Percentiles rank a stretch among this genome's conserved stretches.
phyloP scores from a whole-genome alignment of 53 echinoderm and acorn worm species.

The Glandiceps talaboti region DNA sequence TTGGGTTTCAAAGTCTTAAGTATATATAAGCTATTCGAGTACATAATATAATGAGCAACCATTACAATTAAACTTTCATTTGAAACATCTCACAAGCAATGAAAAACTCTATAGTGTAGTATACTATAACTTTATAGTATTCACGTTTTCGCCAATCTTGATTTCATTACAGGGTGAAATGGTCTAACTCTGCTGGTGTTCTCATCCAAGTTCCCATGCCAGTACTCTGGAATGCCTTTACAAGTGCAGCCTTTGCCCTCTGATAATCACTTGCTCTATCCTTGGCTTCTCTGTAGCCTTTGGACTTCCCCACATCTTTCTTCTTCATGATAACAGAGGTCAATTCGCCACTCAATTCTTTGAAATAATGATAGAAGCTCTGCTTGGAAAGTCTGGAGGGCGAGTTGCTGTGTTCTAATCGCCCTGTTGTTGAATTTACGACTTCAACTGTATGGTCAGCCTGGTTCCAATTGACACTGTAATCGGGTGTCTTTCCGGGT shows the following conservation, averaged over 20 bases:
- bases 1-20: too few species aligned
- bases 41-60: too few species aligned
- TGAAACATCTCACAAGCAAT: too few species aligned
- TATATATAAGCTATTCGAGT: too few species aligned
- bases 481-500: constrained; percentile 89
- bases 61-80: too few species aligned
- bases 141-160: too few species aligned
- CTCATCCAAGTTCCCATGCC: constrained; percentile 76
- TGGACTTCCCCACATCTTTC: neutral
- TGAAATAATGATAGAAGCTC: constrained; percentile 54
- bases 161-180: constrained; percentile 42
- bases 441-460: constrained; percentile 66
- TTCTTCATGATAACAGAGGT: constrained; percentile 7
- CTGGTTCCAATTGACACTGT: constrained; percentile 80
- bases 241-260: constrained; percentile 24
- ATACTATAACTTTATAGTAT: too few species aligned
- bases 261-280: constrained; percentile 27
- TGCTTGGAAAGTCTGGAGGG: constrained; percentile 72
- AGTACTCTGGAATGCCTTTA: constrained; percentile 50
- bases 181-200: constrained; percentile 80
- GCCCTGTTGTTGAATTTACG: constrained; percentile 89
- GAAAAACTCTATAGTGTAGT: too few species aligned
- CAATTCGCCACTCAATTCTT: constrained; percentile 51
- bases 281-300: constrained; percentile 35
- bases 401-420: constrained; percentile 40